A percentile compares a stretch with the other conserved stretches of the same genome.
phyloP scores from a whole-genome alignment of 35 echinoderm and acorn worm species.

The Lytechinus pictus region DNA sequence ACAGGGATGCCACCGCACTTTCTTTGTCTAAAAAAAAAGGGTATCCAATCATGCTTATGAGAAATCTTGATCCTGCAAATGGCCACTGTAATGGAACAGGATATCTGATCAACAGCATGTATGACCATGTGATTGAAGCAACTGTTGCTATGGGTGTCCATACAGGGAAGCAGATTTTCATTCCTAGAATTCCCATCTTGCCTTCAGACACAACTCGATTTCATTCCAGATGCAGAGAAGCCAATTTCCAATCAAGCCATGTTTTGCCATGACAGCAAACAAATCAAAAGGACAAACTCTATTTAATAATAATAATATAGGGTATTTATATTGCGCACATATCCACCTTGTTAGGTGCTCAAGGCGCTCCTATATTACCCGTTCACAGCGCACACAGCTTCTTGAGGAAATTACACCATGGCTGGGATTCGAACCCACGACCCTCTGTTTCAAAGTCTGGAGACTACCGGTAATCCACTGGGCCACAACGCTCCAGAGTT shows the following conservation, averaged over 20 bases:
- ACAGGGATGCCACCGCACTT: conserved; percentile 61
- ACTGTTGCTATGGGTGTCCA: neutral
- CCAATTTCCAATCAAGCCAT: conserved; percentile 51
- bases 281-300: conserved; percentile 68
- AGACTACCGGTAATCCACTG: too few species aligned
- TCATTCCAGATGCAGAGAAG: conserved; percentile 40
- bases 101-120: neutral
- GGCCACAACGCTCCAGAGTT: too few species aligned
- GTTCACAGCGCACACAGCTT: too few species aligned
- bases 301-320: too few species aligned
- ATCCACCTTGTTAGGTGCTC: too few species aligned
- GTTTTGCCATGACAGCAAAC: conserved; percentile 62
- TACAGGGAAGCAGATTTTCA: conserved; percentile 28
- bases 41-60: conserved; percentile 52
- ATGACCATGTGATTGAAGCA: conserved; percentile 27
- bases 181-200: conserved; percentile 41
- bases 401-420: too few species aligned
- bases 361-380: too few species aligned
- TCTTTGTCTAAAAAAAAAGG: conserved; percentile 7
- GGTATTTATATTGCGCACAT: too few species aligned
- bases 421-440: too few species aligned
- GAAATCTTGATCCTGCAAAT: conserved; percentile 37
- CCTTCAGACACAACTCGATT: conserved; percentile 45
- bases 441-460: too few species aligned
- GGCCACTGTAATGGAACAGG: conserved; percentile 57